A percentile compares a stretch with the other conserved stretches of the same genome.
Evolutionary conservation across 2,113 vertebrate genomes (phyloP).

Genomic region (Scartelaos histophorus): DNA sequence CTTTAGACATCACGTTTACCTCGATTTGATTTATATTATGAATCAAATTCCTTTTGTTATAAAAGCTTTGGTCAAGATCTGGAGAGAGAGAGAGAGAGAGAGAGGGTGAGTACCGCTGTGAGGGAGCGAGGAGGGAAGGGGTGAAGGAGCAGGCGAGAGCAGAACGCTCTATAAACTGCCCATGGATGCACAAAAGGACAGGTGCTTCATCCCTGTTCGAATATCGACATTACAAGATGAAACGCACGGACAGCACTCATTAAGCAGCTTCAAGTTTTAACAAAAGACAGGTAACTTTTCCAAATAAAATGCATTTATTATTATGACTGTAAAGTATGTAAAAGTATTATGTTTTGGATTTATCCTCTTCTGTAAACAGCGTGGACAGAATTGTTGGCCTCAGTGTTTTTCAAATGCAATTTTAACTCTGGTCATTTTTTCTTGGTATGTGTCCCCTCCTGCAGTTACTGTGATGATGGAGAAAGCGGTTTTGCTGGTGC

Average conservation of each 20-base stretch:
- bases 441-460: constrained; percentile 41
- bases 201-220: constrained; percentile 5
- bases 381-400: constrained; percentile 47
- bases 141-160: constrained; percentile 42
- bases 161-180: constrained; percentile 61
- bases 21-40: background rate
- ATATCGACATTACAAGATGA: constrained; percentile 37
- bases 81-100: constrained; percentile 39
- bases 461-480: constrained; percentile 77
- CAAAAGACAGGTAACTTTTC: constrained; percentile 36
- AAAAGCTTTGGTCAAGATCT: background rate
- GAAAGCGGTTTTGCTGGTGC: constrained; percentile 80
- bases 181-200: constrained; percentile 30
- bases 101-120: constrained; percentile 54
- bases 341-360: background rate
- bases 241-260: constrained; percentile 17
- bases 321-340: background rate
- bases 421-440: constrained; percentile 52
- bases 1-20: background rate
- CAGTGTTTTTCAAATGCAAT: constrained; percentile 64
- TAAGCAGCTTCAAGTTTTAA: constrained; percentile 25
- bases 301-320: background rate
- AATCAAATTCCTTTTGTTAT: background rate
- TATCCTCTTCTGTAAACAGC: constrained; percentile 24
- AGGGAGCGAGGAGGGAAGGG: constrained; percentile 21